These are phyloP conservation scores for Hiodon tergisus DNA, from an alignment of 2,113 vertebrate genomes.

Conservation along the genomic window DNA sequence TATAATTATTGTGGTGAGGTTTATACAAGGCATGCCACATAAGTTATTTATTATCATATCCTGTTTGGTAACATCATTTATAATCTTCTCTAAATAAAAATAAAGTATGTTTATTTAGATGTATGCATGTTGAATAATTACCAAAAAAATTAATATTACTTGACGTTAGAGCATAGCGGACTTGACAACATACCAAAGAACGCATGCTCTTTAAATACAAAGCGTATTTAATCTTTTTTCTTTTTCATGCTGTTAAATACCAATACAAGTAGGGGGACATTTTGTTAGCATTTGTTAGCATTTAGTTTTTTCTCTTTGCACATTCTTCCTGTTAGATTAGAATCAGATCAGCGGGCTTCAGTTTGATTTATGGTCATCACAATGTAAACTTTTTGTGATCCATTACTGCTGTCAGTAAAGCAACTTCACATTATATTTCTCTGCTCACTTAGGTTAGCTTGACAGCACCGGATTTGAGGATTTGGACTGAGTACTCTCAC, in stretches of 20 bases:
- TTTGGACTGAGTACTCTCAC: too few relatives aligned
- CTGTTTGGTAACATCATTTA: background rate
- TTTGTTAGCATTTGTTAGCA: too few relatives aligned
- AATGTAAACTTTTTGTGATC: conserved; percentile 19
- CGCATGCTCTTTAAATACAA: background rate
- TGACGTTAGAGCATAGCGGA: too few relatives aligned
- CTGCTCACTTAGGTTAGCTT: background rate
- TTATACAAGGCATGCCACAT: too few relatives aligned
- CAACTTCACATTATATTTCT: background rate
- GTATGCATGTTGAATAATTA: too few relatives aligned
- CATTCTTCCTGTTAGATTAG: background rate
- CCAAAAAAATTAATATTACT: too few relatives aligned
- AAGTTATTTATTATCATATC: too few relatives aligned
- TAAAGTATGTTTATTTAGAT: background rate
- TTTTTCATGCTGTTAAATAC: too few relatives aligned
- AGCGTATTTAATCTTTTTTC: background rate
- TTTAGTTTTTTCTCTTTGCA: background rate
- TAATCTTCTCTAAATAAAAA: background rate
- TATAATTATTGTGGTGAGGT: too few relatives aligned
- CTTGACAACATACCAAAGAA: background rate
- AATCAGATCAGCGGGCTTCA: background rate
- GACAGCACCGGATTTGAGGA: background rate
- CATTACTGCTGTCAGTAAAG: conserved; percentile 7
- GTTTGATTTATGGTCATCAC: conserved; percentile 11
- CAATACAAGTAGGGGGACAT: background rate